Evolutionary conservation across 2,888 invertebrate genomes (phyloP), one percentile per base, ranked within the genome.

Genomic region (Monopis laevigella): DNA sequence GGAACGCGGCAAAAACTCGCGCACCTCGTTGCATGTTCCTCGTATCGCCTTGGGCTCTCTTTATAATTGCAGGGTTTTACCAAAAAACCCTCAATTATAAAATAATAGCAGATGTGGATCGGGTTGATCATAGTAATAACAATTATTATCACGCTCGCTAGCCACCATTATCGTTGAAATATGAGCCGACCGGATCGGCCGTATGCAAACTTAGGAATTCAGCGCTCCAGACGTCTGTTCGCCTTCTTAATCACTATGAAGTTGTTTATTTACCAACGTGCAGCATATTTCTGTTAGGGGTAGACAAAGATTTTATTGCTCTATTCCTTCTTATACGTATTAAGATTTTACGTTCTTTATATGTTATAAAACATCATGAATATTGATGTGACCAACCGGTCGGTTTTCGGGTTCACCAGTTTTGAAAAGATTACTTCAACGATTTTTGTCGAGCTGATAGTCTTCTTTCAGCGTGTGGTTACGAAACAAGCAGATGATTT

Each of bases 71-170:
- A 61, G 75, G 78, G 74, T 80, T 78, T 75, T 72, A 70, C 73
- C 72, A 74, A 73, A 80, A 78, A 78, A 62, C 72, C 75, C 64
- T 74, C 75, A 80, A 80, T 80, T 80, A 80, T 80, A 77, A 80
- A 78, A 78, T 80, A 80, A 80, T 80, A 78, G 72, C 73, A 78
- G 77, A 77, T 77, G 75, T 68, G 75, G 72, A 74, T 78, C 43
- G 40, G 40, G 24, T 44, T 46, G 42, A 46, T 44, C 75, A 72
- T 77, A 77, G 75, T 80, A 80, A 80, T 80, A 77, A 78, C 77
- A 80, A 80, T 80, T 77, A 80, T 80, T 80, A 80, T 78, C 78
- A 73, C 80, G 77, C 77, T 72, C 67, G 65, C 60, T 57, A 51
- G 65, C 65, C 68, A 67, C 77, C 68, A 80, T 80, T 80, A 80